phyloP scores from a whole-genome alignment of 2,113 vertebrate species.

The Cryptoleucopteryx plumbea region DNA sequence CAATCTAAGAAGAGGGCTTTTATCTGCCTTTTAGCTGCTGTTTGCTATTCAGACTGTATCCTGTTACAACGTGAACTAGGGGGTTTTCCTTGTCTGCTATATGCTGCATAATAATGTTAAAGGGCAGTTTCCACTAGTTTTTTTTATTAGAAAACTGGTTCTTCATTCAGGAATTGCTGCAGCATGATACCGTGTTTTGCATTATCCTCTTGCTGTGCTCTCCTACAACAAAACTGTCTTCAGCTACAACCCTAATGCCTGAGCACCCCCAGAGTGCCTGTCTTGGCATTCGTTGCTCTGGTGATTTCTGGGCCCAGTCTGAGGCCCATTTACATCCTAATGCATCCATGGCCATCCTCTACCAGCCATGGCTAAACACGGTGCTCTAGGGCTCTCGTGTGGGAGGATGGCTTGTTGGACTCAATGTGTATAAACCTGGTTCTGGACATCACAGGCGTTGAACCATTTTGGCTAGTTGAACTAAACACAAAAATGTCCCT shows the following conservation, averaged over 20 bases:
- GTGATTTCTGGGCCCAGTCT: background rate
- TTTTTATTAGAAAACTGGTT: background rate
- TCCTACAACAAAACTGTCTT: background rate
- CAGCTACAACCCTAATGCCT: background rate
- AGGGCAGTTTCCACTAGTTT: background rate
- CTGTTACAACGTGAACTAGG: background rate
- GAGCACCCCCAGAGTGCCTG: background rate
- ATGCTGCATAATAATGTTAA: background rate
- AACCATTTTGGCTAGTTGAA: background rate
- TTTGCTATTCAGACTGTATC: background rate
- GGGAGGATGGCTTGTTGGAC: background rate
- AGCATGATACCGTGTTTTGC: background rate
- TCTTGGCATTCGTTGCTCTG: background rate
- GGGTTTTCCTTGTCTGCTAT: background rate
- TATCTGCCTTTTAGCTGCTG: background rate
- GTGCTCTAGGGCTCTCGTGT: background rate
- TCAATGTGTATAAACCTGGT: background rate
- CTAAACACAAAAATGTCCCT: background rate
- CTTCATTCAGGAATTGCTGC: background rate
- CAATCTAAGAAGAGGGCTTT: background rate
- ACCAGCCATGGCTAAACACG: background rate
- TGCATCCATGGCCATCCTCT: background rate
- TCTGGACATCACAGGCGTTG: background rate
- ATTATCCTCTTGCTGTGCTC: background rate
- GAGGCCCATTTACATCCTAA: background rate